Evolutionary conservation across 92 coral and sea anemone species (phyloP), one percentile per base, ranked within the genome.

Genomic region (Parazoanthus swiftii): DNA sequence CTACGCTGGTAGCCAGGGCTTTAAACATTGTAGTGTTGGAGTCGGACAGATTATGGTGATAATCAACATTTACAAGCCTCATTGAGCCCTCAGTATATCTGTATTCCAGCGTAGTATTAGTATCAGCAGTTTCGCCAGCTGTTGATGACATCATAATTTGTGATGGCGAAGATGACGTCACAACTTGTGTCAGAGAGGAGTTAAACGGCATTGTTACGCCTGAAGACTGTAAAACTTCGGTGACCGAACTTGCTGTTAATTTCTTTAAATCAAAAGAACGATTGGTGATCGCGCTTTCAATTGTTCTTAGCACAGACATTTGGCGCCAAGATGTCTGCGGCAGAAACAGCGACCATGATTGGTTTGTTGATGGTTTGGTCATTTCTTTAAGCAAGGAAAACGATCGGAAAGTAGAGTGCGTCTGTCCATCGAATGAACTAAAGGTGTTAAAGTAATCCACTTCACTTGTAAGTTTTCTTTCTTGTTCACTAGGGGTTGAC

Each of bases 51-150:
- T 91, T 86, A 7, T 42, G 25, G 73, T 92, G 94, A 59, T 85
- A 92, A 7, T 65, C 43, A 13, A 48, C 86, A 33, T 92, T 90
- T 39, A 25, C 79, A 79, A 92, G 91, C n/a, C 74, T 66, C 0
- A 92, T 46, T 54, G 92, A 89, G 18, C 94, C 94, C 51, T 92
- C 92, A 79, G 89, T 74, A 78, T 83, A 26, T 38, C 84, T 81
- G 63, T 68, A 86, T 39, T 51, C 48, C 75, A 42, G 21, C 23
- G 86, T 65, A 25, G 51, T 14, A 35, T 35, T 83, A 3, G 48
- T 66, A n/a, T 76, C 80, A 76, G 54, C 10, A n/a, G 3, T 38
- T 1, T 37, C 4, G 15, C 25, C 80, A 38, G 51, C 50, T 14
- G 35, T 7, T 36, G 80, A 76, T 76, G 80, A 75, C 51, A 14